phyloP scores from a whole-genome alignment of 2,888 invertebrate species.

The Epinotia bilunana region DNA sequence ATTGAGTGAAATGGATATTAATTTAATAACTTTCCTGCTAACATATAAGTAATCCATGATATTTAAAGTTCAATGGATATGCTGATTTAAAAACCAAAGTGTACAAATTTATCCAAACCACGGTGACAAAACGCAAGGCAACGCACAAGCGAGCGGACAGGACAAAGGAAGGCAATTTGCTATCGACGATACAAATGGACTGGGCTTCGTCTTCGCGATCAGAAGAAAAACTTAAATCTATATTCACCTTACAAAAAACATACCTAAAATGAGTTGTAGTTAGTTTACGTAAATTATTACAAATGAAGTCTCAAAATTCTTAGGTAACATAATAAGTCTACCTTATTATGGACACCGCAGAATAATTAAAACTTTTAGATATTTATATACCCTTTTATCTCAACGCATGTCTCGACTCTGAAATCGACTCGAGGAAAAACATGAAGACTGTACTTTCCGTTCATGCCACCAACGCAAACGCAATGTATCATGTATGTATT shows the following conservation, averaged over 20 bases:
- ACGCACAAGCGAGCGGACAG: conserved; percentile 66
- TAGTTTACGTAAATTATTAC: neutral
- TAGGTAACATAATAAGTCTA: neutral
- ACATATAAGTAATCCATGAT: neutral
- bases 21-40: neutral
- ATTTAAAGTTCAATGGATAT: neutral
- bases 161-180: conserved; percentile 81
- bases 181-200: conserved; percentile 78
- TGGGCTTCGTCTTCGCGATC: conserved; percentile 70
- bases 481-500: neutral
- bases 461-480: neutral
- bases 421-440: neutral
- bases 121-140: conserved; percentile 60
- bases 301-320: neutral
- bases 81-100: conserved; percentile 6
- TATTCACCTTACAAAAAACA: neutral
- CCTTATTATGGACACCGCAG: neutral
- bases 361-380: neutral
- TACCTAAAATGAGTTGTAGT: neutral
- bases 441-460: neutral
- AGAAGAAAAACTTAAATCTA: conserved; percentile 47
- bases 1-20: neutral
- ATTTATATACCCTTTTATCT: neutral
- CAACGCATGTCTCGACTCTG: neutral
- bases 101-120: conserved; percentile 47